Base-by-base conservation (phyloP, 1,140 invertebrate genomes). In the Caerostris darwini region DNA sequence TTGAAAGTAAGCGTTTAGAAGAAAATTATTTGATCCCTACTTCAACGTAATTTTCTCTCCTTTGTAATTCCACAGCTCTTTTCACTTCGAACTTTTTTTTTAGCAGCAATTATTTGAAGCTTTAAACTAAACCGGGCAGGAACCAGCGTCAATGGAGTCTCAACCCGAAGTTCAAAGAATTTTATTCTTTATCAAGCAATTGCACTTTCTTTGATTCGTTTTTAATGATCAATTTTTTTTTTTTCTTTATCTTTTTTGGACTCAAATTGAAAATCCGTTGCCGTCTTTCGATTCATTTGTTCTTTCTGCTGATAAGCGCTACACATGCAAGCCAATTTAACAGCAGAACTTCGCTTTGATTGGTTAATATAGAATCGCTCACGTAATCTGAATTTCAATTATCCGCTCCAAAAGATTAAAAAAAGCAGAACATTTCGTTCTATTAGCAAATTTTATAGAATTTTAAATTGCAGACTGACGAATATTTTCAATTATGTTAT, bases 21-120 rank as follows among this genome's bases (percentile, higher is more conserved):
- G 92, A 93, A 93, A 93, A 93, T 93, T 93, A 93, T 93, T 93
- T 93, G 92, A 93, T 93, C 92, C 92, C 83, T 87, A 92, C 61
- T 93, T 93, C 53, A 93, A 87, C 83, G 92, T 93, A 86, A 93
- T 93, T 93, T 93, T 93, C 92, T 87, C 82, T 64, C 64, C 17
- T 71, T 69, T 87, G 92, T 93, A 93, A 93, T 93, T 85, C 90
- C 59, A 56, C 50, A 53, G 67, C 69, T 81, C 56, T 69, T 54
- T 77, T 81, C n/a, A n/a, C 34, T 14, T 54, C 53, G n/a, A 83
- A 83, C 90, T 54, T 90, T 53, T 59, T 54, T 77, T 85, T 90
- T 87, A 69, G 64, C 82, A 93, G 92, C 92, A 93, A 93, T 93
- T 93, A 93, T 93, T 93, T 86, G 92, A 71, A 87, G 92, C 92